Evolutionary conservation across 2,888 invertebrate species (phyloP).

Genomic region (Erebia palarica): DNA sequence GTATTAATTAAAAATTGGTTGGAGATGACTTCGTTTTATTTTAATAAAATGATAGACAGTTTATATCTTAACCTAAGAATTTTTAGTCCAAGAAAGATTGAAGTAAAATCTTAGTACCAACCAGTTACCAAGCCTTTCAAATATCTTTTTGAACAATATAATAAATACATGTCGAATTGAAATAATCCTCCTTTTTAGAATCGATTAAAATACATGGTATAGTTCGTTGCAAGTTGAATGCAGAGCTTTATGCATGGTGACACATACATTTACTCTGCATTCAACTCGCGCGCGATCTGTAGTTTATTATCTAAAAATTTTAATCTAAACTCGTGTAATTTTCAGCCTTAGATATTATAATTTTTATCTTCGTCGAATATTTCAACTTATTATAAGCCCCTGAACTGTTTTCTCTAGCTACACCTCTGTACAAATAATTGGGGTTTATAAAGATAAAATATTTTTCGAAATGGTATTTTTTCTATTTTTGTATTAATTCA

Average conservation of each 20-base stretch:
- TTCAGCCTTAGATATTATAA: too few relatives aligned
- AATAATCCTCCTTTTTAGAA: too few relatives aligned
- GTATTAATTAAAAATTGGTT: background rate
- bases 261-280: too few relatives aligned
- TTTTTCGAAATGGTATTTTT: background rate
- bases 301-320: too few relatives aligned
- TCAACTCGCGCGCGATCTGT: too few relatives aligned
- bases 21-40: slow-evolving; percentile 22
- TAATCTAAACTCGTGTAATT: too few relatives aligned
- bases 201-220: too few relatives aligned
- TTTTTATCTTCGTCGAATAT: background rate
- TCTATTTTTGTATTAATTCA: background rate
- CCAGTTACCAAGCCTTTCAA: background rate
- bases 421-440: background rate
- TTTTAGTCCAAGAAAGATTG: background rate
- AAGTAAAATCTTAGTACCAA: background rate
- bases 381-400: background rate
- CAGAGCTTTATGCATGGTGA: too few relatives aligned
- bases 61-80: slow-evolving; percentile 10
- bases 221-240: too few relatives aligned
- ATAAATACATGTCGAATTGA: too few relatives aligned
- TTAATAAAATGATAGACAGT: slow-evolving; percentile 20
- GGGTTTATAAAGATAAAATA: background rate
- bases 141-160: background rate
- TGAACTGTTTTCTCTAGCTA: background rate